Evolutionary conservation across 2,797 vertebrate genomes (phyloP), one percentile per base, ranked within the genome.

Genomic region (Tapera naevia): DNA sequence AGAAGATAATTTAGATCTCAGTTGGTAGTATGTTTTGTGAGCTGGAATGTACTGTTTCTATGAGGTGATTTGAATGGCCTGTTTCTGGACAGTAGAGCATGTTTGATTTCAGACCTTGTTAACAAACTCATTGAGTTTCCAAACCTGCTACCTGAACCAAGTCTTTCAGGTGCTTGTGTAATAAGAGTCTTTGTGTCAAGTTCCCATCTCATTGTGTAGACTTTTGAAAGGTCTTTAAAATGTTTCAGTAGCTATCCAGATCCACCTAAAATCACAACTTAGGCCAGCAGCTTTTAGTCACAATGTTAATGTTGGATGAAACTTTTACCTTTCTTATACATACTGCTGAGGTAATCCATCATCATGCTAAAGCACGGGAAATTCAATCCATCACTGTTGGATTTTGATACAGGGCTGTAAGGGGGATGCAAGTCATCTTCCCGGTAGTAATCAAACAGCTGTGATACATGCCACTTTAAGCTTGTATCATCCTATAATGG

Each of bases 391-490:
- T 98, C 98, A 98, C 95, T 98, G 97, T 27, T 97, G 95, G 91
- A 95, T 97, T 95, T 96, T 97, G 95, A 97, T 97, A 88, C 94
- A 96, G 88, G 96, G 93, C 96, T 98, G 94, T 78, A 93, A 95
- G 88, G 97, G 95, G 95, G 87, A 96, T 91, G 89, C 95, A 97
- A 98, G 98, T 96, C 96, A 94, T 97, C 96, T 97, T 97, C 96
- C 93, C 37, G 58, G 95, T 91, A 96, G 97, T 98, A 98, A 98
- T 98, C 98, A 98, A 97, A 98, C 98, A 98, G 97, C 97, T 98
- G 97, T 96, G 97, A 97, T 97, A 97, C 97, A 97, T 97, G 97
- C 96, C 97, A 98, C 97, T 97, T 98, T 96, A 96, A 39, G 75
- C 97, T 96, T 96, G 82, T 97, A 97, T 97, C 97, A 96, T 97